These are phyloP conservation scores for Pterocles gutturalis DNA, from an alignment of 2,113 vertebrate species.

Conservation along the genomic window DNA sequence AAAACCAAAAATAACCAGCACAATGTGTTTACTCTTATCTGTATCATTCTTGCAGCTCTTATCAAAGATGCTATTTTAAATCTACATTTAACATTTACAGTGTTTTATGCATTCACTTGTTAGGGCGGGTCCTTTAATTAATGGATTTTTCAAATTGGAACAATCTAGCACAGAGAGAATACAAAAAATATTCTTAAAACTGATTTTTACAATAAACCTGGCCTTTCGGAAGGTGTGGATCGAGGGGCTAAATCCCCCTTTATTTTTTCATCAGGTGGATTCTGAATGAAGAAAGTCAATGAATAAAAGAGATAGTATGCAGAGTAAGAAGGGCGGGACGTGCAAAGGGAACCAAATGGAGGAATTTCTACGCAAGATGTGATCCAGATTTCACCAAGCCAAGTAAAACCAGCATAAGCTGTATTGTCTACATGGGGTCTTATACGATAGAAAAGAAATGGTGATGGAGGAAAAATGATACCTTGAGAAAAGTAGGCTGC, in stretches of 20 bases:
- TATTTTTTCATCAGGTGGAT: background rate
- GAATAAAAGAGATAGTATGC: background rate
- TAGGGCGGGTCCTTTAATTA: background rate
- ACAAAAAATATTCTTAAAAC: background rate
- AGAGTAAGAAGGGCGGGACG: no score
- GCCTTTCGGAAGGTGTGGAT: background rate
- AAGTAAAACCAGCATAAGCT: background rate
- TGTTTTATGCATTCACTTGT: background rate
- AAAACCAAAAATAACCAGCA: background rate
- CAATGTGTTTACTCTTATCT: background rate
- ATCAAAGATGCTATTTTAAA: background rate
- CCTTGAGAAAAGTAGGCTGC: background rate
- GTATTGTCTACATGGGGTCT: background rate
- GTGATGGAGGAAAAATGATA: background rate
- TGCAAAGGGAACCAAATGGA: background rate
- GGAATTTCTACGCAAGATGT: background rate
- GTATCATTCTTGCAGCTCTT: background rate
- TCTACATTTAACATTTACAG: no score
- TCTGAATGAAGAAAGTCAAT: background rate
- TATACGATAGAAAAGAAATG: background rate
- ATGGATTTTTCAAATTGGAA: background rate
- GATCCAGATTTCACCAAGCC: background rate
- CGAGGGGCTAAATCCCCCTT: background rate
- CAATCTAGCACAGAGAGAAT: background rate
- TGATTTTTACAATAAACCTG: background rate